Percentiles rank a stretch among this genome's conserved stretches.
These are phyloP conservation scores for Megaptera novaeangliae DNA, from an alignment of 2,113 vertebrate genomes.

Conservation along the genomic window DNA sequence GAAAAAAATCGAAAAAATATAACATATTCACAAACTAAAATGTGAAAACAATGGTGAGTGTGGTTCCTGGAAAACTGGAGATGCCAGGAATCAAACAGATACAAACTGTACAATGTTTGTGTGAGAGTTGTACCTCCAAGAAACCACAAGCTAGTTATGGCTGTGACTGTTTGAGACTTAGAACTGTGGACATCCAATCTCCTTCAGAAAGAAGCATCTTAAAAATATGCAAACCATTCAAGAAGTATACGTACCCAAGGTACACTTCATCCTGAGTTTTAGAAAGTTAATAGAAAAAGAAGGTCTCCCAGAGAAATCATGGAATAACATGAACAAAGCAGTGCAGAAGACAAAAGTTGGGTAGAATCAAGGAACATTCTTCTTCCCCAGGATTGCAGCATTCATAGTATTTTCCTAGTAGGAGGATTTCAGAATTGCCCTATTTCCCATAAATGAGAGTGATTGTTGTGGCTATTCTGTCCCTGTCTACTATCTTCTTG, in stretches of 20 bases:
- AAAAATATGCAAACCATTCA: not conserved
- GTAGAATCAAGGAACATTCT: not conserved
- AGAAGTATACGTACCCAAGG: not conserved
- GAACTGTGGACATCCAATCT: not conserved
- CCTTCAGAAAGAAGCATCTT: not conserved
- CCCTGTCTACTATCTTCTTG: not conserved
- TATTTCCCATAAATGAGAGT: not conserved
- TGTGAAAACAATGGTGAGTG: not conserved
- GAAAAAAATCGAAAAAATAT: not conserved
- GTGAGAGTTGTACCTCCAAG: not conserved
- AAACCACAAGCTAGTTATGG: not conserved
- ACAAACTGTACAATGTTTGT: not conserved
- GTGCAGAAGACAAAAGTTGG: not conserved
- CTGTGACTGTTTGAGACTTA: not conserved
- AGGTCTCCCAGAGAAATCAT: not conserved
- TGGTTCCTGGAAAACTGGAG: not conserved
- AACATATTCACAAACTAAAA: not conserved
- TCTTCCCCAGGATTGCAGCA: not conserved
- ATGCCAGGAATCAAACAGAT: not conserved
- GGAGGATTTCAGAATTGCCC: not conserved
- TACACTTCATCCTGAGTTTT: not conserved
- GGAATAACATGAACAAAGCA: not conserved
- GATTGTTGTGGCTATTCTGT: not conserved
- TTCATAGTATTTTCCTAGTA: not conserved
- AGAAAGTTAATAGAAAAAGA: not conserved